phyloP scores from a whole-genome alignment of 2,888 invertebrate species.

The Hanleya hanleyi region DNA sequence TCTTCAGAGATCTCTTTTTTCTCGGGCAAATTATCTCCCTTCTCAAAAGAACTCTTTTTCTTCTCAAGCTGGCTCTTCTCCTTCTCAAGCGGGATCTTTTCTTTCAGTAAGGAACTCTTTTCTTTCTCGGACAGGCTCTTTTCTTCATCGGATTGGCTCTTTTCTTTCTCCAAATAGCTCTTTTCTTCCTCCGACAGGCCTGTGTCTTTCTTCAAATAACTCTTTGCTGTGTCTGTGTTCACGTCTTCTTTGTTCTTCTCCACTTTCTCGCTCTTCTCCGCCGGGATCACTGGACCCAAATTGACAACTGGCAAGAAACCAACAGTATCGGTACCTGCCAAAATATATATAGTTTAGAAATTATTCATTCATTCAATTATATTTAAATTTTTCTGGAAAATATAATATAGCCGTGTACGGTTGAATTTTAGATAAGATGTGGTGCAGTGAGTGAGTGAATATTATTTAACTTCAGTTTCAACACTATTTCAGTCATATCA shows the following conservation, averaged over 20 bases:
- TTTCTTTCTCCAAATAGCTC: neutral
- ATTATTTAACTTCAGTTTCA: no score
- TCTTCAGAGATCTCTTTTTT: neutral
- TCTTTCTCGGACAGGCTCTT: no score
- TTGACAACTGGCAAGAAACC: neutral
- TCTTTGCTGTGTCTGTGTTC: constrained; percentile 9
- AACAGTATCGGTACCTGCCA: neutral
- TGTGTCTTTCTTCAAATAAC: neutral
- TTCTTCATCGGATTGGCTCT: neutral
- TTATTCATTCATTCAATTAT: no score
- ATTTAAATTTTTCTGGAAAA: no score
- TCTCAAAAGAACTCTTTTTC: neutral
- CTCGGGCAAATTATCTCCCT: neutral
- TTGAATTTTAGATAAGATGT: no score
- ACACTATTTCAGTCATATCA: no score
- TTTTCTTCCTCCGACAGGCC: neutral
- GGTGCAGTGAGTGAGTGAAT: no score
- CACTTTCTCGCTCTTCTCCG: neutral
- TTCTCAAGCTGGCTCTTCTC: neutral
- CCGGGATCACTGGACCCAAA: neutral
- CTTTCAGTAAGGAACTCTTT: no score
- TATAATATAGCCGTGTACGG: no score
- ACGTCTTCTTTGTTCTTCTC: constrained; percentile 10
- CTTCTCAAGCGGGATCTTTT: neutral
- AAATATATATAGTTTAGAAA: no score